Evolutionary conservation across 2,113 vertebrate genomes (phyloP), one percentile per base, ranked within the genome.

Genomic region (Tympanuchus pallidicinctus): DNA sequence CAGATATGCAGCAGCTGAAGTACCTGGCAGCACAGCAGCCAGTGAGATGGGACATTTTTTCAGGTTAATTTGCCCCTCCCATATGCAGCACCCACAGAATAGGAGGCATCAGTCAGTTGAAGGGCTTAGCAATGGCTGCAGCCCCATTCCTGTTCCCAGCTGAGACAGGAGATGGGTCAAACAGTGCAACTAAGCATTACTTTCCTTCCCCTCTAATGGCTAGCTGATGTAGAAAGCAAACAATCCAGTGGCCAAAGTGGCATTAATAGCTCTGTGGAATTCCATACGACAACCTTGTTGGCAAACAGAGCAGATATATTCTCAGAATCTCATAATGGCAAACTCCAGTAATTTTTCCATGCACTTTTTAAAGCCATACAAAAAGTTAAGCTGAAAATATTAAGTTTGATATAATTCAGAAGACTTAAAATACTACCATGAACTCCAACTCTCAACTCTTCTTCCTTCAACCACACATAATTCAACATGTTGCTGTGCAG

Each of bases 221-320:
- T 42, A 40, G 22, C 13, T 28, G 7, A 2, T 0, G 6, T 0
- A 61, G 78, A 81, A 50, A n/a, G 22, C 7, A 3, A 1, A 0
- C 59, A 20, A 5, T 6, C 64, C 17, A 21, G 73, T 3, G 38
- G 36, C 50, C 60, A 5, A 40, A 48, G 69, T 1, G 10, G 17
- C 3, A 0, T n/a, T 2, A 0, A 34, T 13, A 21, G n/a, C 67
- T 61, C 13, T 16, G 27, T 5, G 34, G 22, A 22, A 48, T 61
- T 59, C 52, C 59, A 75, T 1, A 36, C 16, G 28, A 72, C 57
- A 72, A 78, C 34, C 47, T 71, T 50, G 52, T 69, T 69, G 70
- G 54, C 66, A 57, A 83, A 74, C 19, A 52, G 36, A 48, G 34
- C 25, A 88, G 25, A 76, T 45, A 38, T 38, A 38, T 38, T 38